Base-by-base conservation (phyloP, 2,888 invertebrate species). In the Mactromeris polynyma region DNA sequence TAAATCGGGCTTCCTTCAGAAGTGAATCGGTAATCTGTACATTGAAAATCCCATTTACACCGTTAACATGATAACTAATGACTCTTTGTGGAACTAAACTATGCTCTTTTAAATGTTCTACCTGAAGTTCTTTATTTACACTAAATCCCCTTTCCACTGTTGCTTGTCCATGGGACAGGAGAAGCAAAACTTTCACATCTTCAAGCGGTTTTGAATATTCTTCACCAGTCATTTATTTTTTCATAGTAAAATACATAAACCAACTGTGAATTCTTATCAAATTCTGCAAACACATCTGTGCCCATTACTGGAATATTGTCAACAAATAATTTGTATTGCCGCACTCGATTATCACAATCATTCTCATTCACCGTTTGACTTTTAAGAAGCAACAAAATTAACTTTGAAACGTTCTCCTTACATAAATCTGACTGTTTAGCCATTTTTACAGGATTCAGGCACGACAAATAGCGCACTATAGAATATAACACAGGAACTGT, bases 91-190 rank as follows among this genome's bases (percentile, higher is more conserved):
- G 83, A 51, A 89, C 42, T 3, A 88, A 9, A 77, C 81, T 84
- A 81, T 89, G 31, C 2, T 83, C n/a, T 77, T 81, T 89, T 77
- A 89, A 40, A 77, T 89, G 84, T 77, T 84, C 89, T 3, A 82
- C 78, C 40, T 89, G 87, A 51, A 89, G 46, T 73, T 87, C 79
- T 58, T 87, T 89, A 21, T 89, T 89, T 11, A 89, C 42, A 64
- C 84, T 81, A 77, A 89, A 87, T 14, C 79, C 89, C 26, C 87
- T 77, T 36, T 89, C 87, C 6, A 87, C 89, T 64, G 81, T 54
- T 14, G 89, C 84, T 80, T 78, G 87, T 81, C 73, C 86, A 83
- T 73, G 84, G 81, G n/a, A 87, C 84, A 7, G 84, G 42, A 19
- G 73, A 31, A 0, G 86, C 31, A 14, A 89, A 33, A 11, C 83